These are phyloP conservation scores for Eumerus sabulonum DNA, from an alignment of 2,888 invertebrate species.

Conservation along the genomic window DNA sequence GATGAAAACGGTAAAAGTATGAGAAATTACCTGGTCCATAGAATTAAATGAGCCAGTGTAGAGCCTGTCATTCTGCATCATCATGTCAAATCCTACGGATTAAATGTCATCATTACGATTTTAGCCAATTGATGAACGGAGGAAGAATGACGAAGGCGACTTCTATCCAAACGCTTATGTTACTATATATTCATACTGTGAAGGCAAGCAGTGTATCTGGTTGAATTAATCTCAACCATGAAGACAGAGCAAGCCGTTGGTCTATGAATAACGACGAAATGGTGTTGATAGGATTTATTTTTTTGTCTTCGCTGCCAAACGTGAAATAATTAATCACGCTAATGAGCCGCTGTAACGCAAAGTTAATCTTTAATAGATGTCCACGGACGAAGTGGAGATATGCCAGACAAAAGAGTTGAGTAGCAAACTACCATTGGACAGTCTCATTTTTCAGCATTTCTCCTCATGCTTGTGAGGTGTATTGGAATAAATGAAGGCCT, in stretches of 20 bases:
- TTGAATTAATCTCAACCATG: constrained; percentile 21
- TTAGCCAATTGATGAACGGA: constrained; percentile 49
- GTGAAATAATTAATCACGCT: constrained; percentile 41
- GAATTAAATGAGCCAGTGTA: constrained; percentile 24
- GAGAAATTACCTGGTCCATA: not conserved
- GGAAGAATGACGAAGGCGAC: constrained; percentile 15
- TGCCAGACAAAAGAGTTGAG: constrained; percentile 36
- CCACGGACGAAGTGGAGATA: too few species aligned
- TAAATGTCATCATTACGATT: constrained; percentile 64
- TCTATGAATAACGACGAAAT: constrained; percentile 25
- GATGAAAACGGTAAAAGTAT: not conserved
- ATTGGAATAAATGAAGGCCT: constrained; percentile 9
- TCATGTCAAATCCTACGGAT: constrained; percentile 64
- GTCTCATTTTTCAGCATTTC: too few species aligned
- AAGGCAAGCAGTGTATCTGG: not conserved
- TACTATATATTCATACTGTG: too few species aligned
- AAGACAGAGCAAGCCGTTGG: constrained; percentile 5
- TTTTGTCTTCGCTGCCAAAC: not conserved
- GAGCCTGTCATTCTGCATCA: constrained; percentile 62
- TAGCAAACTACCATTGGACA: constrained; percentile 1
- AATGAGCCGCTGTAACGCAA: constrained; percentile 31
- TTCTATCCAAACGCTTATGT: not conserved
- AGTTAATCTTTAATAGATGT: constrained; percentile 8
- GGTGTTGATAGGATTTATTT: constrained; percentile 32
- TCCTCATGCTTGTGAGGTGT: too few species aligned